A percentile compares a stretch with the other conserved stretches of the same genome.
These are phyloP conservation scores for Hippasteria phrygiana DNA, from an alignment of 53 echinoderm and acorn worm genomes.

Conservation along the genomic window DNA sequence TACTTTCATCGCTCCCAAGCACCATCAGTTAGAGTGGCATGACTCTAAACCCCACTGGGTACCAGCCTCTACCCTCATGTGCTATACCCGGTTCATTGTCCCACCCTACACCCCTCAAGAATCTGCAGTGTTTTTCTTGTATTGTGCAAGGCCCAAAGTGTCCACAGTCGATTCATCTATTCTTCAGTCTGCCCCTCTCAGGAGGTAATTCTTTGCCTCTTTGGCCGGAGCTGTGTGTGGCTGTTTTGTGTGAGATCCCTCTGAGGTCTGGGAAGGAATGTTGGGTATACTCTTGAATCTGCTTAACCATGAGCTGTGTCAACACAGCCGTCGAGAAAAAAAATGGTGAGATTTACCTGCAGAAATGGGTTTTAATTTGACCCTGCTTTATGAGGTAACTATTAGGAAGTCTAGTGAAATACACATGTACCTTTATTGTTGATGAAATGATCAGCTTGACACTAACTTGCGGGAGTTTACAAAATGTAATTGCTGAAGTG, in stretches of 20 bases:
- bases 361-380: not conserved
- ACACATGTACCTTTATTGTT: no score
- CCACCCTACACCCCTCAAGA: not conserved
- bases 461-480: no score
- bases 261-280: conserved; percentile 41
- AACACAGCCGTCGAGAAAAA: not conserved
- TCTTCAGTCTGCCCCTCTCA: not conserved
- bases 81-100: not conserved
- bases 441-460: no score
- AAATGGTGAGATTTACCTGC: not conserved
- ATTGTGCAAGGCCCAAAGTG: conserved; percentile 9
- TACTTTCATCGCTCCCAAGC: not conserved
- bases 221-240: conserved; percentile 4
- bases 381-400: no score
- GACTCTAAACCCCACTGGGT: not conserved
- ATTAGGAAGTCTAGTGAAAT: no score
- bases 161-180: not conserved
- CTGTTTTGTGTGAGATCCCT: conserved; percentile 45
- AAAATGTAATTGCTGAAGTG: no score
- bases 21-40: not conserved
- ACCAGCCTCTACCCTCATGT: not conserved
- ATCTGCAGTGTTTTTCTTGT: not conserved
- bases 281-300: not conserved
- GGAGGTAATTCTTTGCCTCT: conserved; percentile 15
- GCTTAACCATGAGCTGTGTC: conserved; percentile 31